Evolutionary conservation across 2,113 vertebrate species (phyloP).

Genomic region (Smithornis capensis): DNA sequence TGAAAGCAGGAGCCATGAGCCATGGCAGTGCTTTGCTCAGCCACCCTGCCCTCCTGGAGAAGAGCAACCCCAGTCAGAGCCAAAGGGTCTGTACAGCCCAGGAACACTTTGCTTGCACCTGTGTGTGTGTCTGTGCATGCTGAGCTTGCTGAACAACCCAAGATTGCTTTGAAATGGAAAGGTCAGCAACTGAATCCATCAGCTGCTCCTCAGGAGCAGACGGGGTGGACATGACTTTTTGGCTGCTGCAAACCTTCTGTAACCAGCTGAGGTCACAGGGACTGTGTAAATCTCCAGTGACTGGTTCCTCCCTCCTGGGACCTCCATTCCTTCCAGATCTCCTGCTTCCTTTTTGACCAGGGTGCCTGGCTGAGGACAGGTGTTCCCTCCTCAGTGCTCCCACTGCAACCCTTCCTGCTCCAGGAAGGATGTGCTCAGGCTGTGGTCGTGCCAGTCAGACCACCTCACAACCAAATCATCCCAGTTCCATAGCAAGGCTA

Average conservation of each 20-base stretch:
- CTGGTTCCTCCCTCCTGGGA: background rate
- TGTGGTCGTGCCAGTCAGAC: background rate
- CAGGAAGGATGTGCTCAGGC: background rate
- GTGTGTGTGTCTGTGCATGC: accelerated
- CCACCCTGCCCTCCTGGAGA: background rate
- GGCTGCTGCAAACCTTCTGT: background rate
- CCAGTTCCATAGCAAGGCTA: background rate
- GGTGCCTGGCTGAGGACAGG: background rate
- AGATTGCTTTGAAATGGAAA: background rate
- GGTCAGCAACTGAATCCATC: background rate
- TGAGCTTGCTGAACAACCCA: background rate
- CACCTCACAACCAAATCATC: background rate
- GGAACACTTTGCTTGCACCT: background rate
- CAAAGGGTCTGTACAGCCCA: background rate
- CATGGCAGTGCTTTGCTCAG: accelerated
- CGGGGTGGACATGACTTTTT: background rate
- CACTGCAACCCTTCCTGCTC: background rate
- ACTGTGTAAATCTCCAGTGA: background rate
- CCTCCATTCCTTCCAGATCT: background rate
- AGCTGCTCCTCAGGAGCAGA: background rate
- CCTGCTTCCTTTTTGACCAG: background rate
- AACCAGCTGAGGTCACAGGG: accelerated
- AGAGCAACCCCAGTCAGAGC: background rate
- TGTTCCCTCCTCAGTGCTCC: accelerated
- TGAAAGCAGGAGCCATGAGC: accelerated